These are phyloP conservation scores for Tilapia sparmanii DNA, from an alignment of 2,113 vertebrate genomes.

Conservation along the genomic window DNA sequence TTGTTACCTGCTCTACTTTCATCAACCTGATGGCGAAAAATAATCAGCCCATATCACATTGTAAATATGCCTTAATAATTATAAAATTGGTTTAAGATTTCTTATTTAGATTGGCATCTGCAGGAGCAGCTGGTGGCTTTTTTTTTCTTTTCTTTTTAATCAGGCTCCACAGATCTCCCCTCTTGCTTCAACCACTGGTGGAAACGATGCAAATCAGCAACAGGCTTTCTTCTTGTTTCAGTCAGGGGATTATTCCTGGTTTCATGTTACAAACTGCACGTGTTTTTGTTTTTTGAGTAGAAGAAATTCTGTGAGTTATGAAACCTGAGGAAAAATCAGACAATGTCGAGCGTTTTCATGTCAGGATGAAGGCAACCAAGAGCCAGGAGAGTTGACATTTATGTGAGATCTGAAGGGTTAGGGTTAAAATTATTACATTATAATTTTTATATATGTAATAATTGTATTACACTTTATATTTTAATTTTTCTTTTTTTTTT, in stretches of 20 bases:
- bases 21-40: not conserved
- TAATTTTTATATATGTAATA: not conserved
- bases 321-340: not conserved
- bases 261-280: not conserved
- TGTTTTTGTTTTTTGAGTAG: not conserved
- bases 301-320: not conserved
- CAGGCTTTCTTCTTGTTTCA: not conserved
- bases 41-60: not conserved
- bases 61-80: not conserved
- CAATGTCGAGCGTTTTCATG: not conserved
- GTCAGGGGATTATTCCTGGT: not conserved
- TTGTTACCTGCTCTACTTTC: not conserved
- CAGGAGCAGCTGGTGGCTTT: not conserved
- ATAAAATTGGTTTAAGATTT: not conserved
- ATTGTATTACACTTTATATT: not conserved
- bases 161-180: not conserved
- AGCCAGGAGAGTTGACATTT: not conserved
- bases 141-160: not conserved
- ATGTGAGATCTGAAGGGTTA: not conserved
- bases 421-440: not conserved
- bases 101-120: not conserved
- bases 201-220: not conserved
- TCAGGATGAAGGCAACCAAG: not conserved
- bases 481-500: not conserved
- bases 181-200: not conserved